These are phyloP conservation scores for Myrmecophaga tridactyla DNA, from an alignment of 2,113 vertebrate species.

Conservation along the genomic window DNA sequence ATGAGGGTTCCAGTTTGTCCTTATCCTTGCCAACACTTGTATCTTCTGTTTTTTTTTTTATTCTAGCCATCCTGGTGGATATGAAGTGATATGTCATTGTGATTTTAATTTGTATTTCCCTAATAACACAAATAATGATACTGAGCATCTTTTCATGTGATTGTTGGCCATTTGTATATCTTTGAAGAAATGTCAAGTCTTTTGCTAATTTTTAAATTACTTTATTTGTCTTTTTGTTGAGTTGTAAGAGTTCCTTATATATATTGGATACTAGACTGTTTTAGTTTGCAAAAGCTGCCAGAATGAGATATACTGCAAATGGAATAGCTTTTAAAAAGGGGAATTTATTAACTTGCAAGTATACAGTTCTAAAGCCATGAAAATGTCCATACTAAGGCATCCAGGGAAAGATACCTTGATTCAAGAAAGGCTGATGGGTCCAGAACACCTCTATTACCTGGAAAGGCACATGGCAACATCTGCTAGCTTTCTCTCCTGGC, in stretches of 20 bases:
- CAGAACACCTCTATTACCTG: no score
- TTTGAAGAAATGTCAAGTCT: constrained; percentile 2
- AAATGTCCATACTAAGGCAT: no score
- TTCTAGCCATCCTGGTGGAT: neutral
- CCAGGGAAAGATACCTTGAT: no score
- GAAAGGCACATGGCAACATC: no score
- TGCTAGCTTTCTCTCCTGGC: no score
- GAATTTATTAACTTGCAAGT: no score
- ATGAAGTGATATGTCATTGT: neutral
- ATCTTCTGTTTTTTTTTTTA: neutral
- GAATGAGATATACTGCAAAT: no score
- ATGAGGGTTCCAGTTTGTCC: neutral
- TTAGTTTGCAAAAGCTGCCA: no score
- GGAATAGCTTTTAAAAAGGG: no score
- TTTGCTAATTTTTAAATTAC: constrained; percentile 35
- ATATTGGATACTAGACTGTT: neutral
- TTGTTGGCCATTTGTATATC: constrained; percentile 10
- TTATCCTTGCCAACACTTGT: neutral
- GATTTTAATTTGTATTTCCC: constrained; percentile 40
- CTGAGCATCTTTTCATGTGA: neutral
- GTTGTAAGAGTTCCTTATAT: constrained; percentile 48
- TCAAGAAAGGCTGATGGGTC: no score
- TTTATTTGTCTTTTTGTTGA: neutral
- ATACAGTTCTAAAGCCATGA: no score
- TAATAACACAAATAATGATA: neutral